Conservation (phyloP, 2,797 vertebrate species). For the Macropodus opercularis region DNA sequence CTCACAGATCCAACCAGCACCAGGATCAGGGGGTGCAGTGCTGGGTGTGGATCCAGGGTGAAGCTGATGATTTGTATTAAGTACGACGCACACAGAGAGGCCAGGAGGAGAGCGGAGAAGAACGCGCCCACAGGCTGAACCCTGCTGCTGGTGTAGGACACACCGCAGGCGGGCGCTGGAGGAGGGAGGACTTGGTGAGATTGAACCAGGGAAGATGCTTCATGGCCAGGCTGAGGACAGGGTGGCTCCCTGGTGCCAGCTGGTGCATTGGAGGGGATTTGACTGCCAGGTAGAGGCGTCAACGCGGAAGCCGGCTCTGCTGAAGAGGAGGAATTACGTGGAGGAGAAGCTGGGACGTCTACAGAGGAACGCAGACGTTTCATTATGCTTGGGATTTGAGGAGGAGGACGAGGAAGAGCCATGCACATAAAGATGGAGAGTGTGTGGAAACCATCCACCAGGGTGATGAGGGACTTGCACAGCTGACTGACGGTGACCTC, state of each 20-base stretch:
- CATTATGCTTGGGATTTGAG: neutral
- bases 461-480: slow-evolving; percentile 77
- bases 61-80: slow-evolving; percentile 74
- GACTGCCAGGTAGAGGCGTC: neutral
- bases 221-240: neutral
- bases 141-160: slow-evolving; percentile 56
- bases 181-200: neutral
- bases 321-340: slow-evolving; percentile 10
- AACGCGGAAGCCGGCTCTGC: neutral
- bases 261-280: neutral
- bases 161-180: slow-evolving; percentile 8
- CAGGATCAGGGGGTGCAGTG: slow-evolving; percentile 70
- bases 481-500: slow-evolving; percentile 74
- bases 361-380: neutral
- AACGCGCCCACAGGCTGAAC: slow-evolving; percentile 68
- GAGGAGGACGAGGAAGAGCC: slow-evolving; percentile 35
- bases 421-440: slow-evolving; percentile 73
- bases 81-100: slow-evolving; percentile 77
- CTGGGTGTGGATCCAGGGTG: slow-evolving; percentile 64
- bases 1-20: slow-evolving; percentile 60
- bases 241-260: neutral
- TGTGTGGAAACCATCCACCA: slow-evolving; percentile 81
- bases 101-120: slow-evolving; percentile 76
- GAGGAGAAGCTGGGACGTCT: slow-evolving; percentile 3
- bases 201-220: neutral